phyloP scores from a whole-genome alignment of 2,113 vertebrate species.

The Muntiacus reevesi region DNA sequence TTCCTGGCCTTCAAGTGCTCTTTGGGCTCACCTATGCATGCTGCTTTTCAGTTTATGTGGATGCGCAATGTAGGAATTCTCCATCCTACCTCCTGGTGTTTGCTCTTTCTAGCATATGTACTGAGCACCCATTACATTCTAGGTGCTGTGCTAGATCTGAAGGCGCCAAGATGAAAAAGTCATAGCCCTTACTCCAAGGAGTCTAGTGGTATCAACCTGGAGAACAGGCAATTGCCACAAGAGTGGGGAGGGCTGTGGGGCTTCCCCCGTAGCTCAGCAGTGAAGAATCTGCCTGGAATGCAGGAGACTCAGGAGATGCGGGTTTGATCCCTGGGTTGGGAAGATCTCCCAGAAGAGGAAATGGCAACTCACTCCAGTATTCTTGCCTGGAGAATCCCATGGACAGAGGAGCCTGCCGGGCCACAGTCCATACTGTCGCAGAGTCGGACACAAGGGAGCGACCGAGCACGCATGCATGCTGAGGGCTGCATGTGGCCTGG shows the following conservation, averaged over 20 bases:
- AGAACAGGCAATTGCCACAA: fast-evolving
- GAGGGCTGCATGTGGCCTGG: not conserved
- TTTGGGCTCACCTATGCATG: not conserved
- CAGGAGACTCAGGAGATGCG: not conserved
- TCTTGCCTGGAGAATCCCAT: not conserved
- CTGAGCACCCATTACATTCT: not conserved
- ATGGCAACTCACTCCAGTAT: not conserved
- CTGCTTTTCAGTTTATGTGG: not conserved
- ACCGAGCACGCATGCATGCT: fast-evolving
- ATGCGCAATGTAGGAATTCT: not conserved
- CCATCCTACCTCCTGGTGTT: not conserved
- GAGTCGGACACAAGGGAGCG: not conserved
- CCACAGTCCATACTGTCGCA: not conserved
- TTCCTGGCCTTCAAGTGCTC: not conserved
- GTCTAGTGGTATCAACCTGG: not conserved
- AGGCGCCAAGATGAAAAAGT: not conserved
- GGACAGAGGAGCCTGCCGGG: not conserved
- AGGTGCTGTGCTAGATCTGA: not conserved
- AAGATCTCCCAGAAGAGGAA: not conserved
- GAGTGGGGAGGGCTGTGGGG: not conserved
- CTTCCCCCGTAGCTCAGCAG: not conserved
- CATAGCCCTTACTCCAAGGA: not conserved
- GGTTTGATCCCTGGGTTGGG: not conserved
- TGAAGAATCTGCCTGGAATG: not conserved
- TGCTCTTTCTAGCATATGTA: not conserved